A percentile compares a stretch with the other conserved stretches of the same genome.
phyloP scores from a whole-genome alignment of 1,140 invertebrate species.

The Thalassaphorura encarpata region DNA sequence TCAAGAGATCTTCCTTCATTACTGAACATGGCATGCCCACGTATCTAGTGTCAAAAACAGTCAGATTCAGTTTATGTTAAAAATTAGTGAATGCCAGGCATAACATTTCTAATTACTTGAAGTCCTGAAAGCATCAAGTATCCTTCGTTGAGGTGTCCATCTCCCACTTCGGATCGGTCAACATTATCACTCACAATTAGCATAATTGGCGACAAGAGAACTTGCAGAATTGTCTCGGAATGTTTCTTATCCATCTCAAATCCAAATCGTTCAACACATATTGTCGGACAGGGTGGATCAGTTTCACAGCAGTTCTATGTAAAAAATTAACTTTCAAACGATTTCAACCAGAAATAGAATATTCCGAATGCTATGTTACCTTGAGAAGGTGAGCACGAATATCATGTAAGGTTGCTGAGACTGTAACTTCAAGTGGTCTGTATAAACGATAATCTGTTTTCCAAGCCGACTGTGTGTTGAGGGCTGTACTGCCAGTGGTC shows the following conservation, averaged over 20 bases:
- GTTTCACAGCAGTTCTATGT: conserved; percentile 65
- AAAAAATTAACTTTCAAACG: conserved; percentile 10
- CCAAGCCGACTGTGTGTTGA: conserved; percentile 22
- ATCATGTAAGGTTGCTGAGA: conserved; percentile 89
- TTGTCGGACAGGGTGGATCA: conserved; percentile 80
- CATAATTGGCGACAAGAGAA: conserved; percentile 80
- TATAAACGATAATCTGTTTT: conserved; percentile 67
- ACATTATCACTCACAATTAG: conserved; percentile 64
- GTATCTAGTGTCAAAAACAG: conserved; percentile 43
- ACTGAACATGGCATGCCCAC: conserved; percentile 96
- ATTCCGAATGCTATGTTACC: conserved; percentile 34
- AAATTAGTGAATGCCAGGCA: neutral
- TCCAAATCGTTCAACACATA: conserved; percentile 79
- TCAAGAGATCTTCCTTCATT: conserved; percentile 76
- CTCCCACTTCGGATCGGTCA: conserved; percentile 48
- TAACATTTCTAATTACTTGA: conserved; percentile 58
- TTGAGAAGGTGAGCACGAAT: conserved; percentile 87
- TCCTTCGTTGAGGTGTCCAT: conserved; percentile 73
- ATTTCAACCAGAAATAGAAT: neutral
- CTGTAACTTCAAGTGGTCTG: conserved; percentile 77
- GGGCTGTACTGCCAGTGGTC: neutral
- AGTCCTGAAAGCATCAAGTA: conserved; percentile 80
- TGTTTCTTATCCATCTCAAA: conserved; percentile 96
- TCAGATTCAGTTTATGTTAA: neutral
- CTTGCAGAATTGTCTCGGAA: conserved; percentile 78